Evolutionary conservation across 2,797 vertebrate species (phyloP), one percentile per base, ranked within the genome.

Genomic region (Chrysocyon brachyurus): DNA sequence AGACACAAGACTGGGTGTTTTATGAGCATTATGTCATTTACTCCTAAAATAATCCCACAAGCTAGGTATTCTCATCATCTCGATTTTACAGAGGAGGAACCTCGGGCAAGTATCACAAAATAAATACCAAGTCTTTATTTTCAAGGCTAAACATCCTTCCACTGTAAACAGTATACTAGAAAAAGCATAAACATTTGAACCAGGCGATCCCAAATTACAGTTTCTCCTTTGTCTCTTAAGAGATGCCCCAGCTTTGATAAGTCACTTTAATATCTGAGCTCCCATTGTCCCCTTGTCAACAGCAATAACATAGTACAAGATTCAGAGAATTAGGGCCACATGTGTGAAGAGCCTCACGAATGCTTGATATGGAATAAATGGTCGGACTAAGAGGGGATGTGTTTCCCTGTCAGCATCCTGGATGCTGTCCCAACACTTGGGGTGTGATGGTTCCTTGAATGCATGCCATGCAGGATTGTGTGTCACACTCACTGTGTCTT

Each of bases 41-140:
- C 24, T 16, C 12, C 24, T 52, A 36, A 49, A 82, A 57, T 14
- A 75, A 83, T 12, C 66, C 14, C 59, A 19, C 15, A 8, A 31
- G 1, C 9, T 46, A 21, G 5, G 11, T 11, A 16, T 40, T 46
- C 2, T 59, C 33, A 54, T 49, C 33, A 36, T 28, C 61, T 54
- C 14, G 28, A 40, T 40, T 90, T 78, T n/a, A 64, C 31, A 87
- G 72, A 91, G 87, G 46, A 52, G 31, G 46, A 87, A 49, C 36
- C 36, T 49, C 49, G 63, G 22, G 19, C 36, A 78, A 57, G 16
- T 46, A 21, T 56, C 49, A 79, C 49, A 57, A 87, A 77, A 54
- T 24, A 70, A 72, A 64, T 8, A 61, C 56, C 49, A 79, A 46
- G 8, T 84, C 24, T 73, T 31, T 28, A 14, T 88, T 84, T 78